Percentiles rank a stretch among this genome's conserved stretches.
Conservation (phyloP, 2,888 invertebrate species). For the Polyommatus icarus region DNA sequence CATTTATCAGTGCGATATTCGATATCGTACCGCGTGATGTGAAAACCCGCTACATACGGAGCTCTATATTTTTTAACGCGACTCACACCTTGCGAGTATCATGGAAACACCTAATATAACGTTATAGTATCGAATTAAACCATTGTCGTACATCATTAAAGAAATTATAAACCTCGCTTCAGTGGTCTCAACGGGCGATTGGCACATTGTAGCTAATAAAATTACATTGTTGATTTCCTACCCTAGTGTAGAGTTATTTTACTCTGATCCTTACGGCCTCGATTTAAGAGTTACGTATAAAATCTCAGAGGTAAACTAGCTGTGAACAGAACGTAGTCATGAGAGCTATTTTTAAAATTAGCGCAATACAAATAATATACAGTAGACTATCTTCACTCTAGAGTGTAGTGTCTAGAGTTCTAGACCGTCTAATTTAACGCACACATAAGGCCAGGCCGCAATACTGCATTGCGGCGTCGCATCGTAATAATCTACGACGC, state of each 20-base stretch:
- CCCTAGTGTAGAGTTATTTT: constrained; percentile 30
- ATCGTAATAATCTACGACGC: too few species aligned
- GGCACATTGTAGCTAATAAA: constrained; percentile 48
- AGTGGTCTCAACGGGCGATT: constrained; percentile 47
- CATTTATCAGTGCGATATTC: too few species aligned
- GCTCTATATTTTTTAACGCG: neutral
- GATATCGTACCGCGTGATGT: too few species aligned
- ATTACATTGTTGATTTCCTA: constrained; percentile 50
- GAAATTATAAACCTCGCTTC: constrained; percentile 41
- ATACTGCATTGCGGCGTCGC: too few species aligned
- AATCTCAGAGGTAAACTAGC: neutral
- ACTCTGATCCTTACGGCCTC: neutral
- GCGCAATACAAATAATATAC: neutral
- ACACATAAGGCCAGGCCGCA: neutral
- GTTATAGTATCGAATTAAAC: constrained; percentile 26
- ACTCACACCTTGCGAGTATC: constrained; percentile 9
- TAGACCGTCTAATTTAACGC: neutral
- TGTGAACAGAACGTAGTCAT: neutral
- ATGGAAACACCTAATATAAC: constrained; percentile 26
- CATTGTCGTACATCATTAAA: constrained; percentile 29
- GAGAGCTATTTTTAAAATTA: neutral
- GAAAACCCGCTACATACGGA: neutral
- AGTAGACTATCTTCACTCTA: neutral
- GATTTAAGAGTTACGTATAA: neutral
- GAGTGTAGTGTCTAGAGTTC: too few species aligned